Percentiles rank a stretch among this genome's conserved stretches.
phyloP scores from a whole-genome alignment of 2,888 invertebrate genomes.

The Deroplatys truncata region DNA sequence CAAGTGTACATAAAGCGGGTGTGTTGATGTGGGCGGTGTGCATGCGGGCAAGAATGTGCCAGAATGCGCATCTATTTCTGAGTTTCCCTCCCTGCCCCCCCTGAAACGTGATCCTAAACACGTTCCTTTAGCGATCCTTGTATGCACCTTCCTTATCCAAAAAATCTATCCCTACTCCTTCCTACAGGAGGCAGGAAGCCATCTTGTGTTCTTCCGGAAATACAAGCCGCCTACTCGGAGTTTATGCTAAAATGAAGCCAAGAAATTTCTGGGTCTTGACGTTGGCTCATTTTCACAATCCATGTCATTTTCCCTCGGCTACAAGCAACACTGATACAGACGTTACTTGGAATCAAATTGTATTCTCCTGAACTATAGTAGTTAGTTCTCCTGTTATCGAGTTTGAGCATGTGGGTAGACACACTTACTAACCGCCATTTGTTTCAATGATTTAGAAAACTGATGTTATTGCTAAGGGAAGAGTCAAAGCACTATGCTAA shows the following conservation, averaged over 20 bases:
- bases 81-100: too few species aligned
- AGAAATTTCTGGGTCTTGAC: neutral
- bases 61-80: neutral
- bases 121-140: neutral
- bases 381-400: too few species aligned
- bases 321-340: too few species aligned
- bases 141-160: neutral
- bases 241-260: neutral
- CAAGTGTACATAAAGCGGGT: too few species aligned
- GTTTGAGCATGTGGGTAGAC: too few species aligned
- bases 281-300: neutral
- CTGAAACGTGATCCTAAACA: neutral
- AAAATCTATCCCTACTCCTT: neutral
- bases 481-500: too few species aligned
- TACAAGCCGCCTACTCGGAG: slow-evolving; percentile 19
- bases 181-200: neutral
- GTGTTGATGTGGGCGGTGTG: neutral
- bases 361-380: too few species aligned
- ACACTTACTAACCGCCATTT: too few species aligned
- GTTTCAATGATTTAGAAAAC: too few species aligned
- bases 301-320: neutral
- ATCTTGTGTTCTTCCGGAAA: neutral
- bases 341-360: too few species aligned
- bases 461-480: too few species aligned
- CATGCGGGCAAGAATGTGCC: neutral